These are phyloP conservation scores for Yponomeuta evonymella DNA, from an alignment of 2,888 invertebrate genomes.

Conservation along the genomic window DNA sequence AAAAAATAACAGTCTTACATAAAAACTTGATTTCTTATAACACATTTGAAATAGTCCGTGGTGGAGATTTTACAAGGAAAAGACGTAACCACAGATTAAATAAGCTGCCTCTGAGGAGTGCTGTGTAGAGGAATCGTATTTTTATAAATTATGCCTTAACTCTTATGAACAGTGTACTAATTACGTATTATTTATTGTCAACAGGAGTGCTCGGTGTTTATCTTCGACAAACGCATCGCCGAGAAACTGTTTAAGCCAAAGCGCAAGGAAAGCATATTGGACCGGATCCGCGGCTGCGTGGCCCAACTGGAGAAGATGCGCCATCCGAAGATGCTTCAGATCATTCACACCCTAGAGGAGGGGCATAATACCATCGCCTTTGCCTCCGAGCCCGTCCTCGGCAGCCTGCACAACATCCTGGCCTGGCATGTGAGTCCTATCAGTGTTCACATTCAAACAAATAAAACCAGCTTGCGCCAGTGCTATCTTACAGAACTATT, in stretches of 20 bases:
- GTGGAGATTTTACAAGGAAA: too few relatives aligned
- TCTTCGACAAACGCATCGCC: slow-evolving; percentile 94
- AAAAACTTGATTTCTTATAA: too few relatives aligned
- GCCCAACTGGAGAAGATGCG: slow-evolving; percentile 87
- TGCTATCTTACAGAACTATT: too few relatives aligned
- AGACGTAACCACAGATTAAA: too few relatives aligned
- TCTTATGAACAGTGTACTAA: not conserved
- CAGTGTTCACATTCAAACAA: too few relatives aligned
- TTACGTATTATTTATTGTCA: slow-evolving; percentile 30
- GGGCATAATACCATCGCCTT: slow-evolving; percentile 93
- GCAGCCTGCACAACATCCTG: slow-evolving; percentile 92
- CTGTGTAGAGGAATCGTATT: too few relatives aligned
- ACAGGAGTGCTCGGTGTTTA: slow-evolving; percentile 95
- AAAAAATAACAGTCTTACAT: too few relatives aligned
- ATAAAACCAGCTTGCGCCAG: too few relatives aligned
- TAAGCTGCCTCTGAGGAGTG: too few relatives aligned
- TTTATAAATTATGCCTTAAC: not conserved
- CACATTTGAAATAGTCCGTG: too few relatives aligned
- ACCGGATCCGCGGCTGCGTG: slow-evolving; percentile 87
- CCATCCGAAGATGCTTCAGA: slow-evolving; percentile 88
- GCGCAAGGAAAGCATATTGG: slow-evolving; percentile 93
- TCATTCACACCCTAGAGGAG: slow-evolving; percentile 86
- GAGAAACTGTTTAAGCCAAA: slow-evolving; percentile 95
- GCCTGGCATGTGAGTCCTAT: slow-evolving; percentile 82
- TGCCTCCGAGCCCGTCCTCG: slow-evolving; percentile 93